phyloP scores from a whole-genome alignment of 2,113 vertebrate genomes.

The Chrysemys picta region DNA sequence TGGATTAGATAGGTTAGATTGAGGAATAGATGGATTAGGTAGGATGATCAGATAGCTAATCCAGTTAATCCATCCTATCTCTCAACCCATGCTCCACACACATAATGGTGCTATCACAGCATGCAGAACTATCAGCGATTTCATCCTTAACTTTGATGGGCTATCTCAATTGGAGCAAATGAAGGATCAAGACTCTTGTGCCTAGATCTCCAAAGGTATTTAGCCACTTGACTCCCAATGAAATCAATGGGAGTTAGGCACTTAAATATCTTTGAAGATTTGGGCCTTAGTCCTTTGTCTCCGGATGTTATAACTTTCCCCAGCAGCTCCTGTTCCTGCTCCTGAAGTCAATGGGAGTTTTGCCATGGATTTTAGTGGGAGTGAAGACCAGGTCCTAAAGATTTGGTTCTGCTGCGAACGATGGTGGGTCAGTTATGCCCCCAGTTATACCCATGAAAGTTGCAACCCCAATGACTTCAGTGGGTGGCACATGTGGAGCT shows the following conservation, averaged over 20 bases:
- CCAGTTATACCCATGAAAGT: background rate
- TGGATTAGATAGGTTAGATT: background rate
- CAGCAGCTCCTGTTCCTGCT: fast-evolving
- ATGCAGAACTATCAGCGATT: conserved; percentile 1
- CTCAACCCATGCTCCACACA: background rate
- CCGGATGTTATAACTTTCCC: background rate
- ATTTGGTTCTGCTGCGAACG: fast-evolving
- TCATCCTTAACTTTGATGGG: background rate
- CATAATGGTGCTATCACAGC: background rate
- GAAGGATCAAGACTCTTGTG: background rate
- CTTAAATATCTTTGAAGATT: background rate
- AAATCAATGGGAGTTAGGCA: background rate
- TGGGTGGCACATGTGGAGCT: background rate
- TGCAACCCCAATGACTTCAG: background rate
- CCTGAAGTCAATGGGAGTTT: background rate
- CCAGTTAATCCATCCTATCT: background rate
- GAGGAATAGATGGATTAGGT: background rate
- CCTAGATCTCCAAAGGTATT: background rate
- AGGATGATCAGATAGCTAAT: background rate
- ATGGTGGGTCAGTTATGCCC: fast-evolving
- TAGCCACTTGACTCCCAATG: background rate
- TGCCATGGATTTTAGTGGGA: background rate
- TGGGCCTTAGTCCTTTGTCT: background rate
- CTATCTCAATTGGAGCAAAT: background rate
- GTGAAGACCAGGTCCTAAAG: background rate